Base-by-base conservation (phyloP, 2,113 vertebrate genomes). In the Cyanoderma ruficeps region DNA sequence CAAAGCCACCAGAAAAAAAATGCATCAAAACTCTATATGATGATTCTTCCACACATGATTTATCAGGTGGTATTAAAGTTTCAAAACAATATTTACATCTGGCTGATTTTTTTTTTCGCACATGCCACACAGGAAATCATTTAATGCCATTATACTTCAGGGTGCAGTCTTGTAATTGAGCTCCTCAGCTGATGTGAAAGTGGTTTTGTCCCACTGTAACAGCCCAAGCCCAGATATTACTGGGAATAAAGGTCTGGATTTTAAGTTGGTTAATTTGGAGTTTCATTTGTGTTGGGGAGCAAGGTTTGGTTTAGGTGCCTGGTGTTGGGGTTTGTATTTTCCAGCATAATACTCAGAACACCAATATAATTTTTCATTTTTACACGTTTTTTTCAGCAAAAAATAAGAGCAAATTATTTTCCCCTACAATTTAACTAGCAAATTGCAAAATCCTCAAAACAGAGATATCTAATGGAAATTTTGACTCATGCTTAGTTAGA, bases 161-260 rank as follows among this genome's bases (percentile, higher is more conserved):
- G 24, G 14, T 24, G 13, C 14, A 39, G 37, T 46, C 80, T 52
- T 17, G 2, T 7, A 55, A 68, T 13, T n/a, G 49, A 78, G 31
- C 52, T 90, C 47, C 42, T 78, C 12, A 10, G 12, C 19, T 63
- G 42, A 78, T 27, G 8, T 11, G 37, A 15, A 84, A 63, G 0
- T 0, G 3, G 35, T 39, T 9, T 2, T 46, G 37, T 35, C 33
- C 22, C 78, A 24, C 0, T 10, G 11, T 46, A 89, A 52, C 7
- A 93, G 22, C 5, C 18, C 42, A 69, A 28, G 6, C 35, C 35
- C 15, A 74, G 23, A 13, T n/a, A 15, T 39, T 31, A 76, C 9
- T 8, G 20, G 16, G 6, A 84, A 57, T 52, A 83, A 78, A 90
- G 14, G 21, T 35, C 13, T 33, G 14, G 4, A 20, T 8, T 77